phyloP scores from a whole-genome alignment of 2,797 vertebrate species.

The Acridotheres tristis region DNA sequence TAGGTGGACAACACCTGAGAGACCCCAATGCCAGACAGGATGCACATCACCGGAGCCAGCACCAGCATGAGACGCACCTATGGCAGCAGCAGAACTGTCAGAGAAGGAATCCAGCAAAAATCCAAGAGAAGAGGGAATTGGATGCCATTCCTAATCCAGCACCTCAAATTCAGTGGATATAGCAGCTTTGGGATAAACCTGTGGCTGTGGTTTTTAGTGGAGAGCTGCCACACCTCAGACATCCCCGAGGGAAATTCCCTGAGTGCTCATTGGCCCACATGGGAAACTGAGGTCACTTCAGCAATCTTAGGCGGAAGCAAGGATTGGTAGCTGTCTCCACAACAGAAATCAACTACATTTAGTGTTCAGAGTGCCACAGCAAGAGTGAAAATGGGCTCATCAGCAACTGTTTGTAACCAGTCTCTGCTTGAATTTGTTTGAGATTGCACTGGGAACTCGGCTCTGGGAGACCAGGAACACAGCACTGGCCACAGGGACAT shows the following conservation, averaged over 20 bases:
- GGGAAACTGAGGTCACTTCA: neutral
- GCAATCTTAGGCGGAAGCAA: neutral
- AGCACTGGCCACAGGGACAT: fast-evolving
- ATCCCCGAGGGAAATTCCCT: fast-evolving
- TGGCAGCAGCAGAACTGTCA: fast-evolving
- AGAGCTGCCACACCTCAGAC: neutral
- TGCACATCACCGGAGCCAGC: constrained; percentile 98
- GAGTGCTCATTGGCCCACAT: neutral
- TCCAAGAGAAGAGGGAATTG: neutral
- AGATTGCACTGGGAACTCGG: neutral
- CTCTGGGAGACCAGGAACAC: neutral
- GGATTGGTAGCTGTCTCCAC: neutral
- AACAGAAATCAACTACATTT: neutral
- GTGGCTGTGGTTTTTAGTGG: fast-evolving
- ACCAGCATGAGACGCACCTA: constrained; percentile 98
- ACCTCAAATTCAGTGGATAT: neutral
- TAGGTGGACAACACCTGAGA: constrained; percentile 97
- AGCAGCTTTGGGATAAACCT: fast-evolving
- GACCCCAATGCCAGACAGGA: constrained; percentile 96
- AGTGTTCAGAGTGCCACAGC: neutral
- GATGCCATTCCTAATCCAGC: neutral
- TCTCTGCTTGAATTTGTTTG: neutral
- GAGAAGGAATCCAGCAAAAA: neutral
- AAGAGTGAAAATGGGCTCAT: neutral
- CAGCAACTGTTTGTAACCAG: fast-evolving